These are phyloP conservation scores for Datnioides undecimradiatus DNA, from an alignment of 2,113 vertebrate species.

Conservation along the genomic window DNA sequence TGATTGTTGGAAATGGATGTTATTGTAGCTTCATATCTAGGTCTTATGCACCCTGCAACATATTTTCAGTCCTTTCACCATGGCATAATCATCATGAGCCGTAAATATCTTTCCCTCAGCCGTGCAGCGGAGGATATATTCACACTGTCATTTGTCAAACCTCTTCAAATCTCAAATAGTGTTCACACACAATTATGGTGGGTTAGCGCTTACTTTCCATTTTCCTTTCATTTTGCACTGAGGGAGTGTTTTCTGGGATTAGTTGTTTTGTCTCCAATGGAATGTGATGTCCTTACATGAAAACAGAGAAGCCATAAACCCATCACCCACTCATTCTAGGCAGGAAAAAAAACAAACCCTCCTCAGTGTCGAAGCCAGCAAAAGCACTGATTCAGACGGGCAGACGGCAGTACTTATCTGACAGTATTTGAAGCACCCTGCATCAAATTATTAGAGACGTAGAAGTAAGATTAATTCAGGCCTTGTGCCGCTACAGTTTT, in stretches of 20 bases:
- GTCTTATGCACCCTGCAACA: neutral
- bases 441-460: conserved; percentile 4
- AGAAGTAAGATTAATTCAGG: neutral
- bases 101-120: neutral
- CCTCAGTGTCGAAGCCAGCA: conserved; percentile 48
- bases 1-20: neutral
- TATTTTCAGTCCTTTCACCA: neutral
- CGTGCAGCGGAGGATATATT: neutral
- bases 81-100: neutral
- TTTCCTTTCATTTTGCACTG: neutral
- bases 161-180: neutral
- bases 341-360: conserved; percentile 54
- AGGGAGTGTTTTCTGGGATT: neutral
- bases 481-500: neutral
- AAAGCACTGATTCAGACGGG: conserved; percentile 49
- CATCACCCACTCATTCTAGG: conserved; percentile 45
- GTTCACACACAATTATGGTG: neutral
- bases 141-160: neutral
- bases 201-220: neutral
- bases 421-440: neutral
- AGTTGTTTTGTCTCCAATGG: conserved; percentile 41
- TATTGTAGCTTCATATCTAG: neutral
- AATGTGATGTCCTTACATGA: conserved; percentile 44
- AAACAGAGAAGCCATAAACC: conserved; percentile 59
- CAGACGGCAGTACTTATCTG: neutral